phyloP scores from a whole-genome alignment of 2,888 invertebrate genomes.

The Drosophila acutilabella region DNA sequence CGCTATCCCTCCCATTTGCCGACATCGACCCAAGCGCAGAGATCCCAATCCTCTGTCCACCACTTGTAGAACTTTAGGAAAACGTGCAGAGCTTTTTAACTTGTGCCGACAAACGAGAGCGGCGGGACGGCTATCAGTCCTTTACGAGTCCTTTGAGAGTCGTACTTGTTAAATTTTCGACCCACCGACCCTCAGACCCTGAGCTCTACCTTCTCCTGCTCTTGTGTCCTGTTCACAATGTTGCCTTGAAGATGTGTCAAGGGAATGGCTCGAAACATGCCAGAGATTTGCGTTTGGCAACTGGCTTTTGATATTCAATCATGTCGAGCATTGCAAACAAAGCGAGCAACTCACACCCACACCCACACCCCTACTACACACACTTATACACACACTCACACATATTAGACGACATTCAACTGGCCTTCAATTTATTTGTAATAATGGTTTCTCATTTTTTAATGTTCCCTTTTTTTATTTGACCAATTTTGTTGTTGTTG shows the following conservation, averaged over 20 bases:
- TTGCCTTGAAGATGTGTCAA: constrained; percentile 22
- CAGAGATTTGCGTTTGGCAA: constrained; percentile 73
- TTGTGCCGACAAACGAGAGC: constrained; percentile 33
- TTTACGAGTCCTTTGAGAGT: constrained; percentile 77
- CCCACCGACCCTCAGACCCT: constrained; percentile 22
- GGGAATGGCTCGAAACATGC: constrained; percentile 62
- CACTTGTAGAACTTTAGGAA: constrained; percentile 71
- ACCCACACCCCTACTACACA: constrained; percentile 12
- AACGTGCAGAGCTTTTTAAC: constrained; percentile 75
- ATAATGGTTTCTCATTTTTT: constrained; percentile 72
- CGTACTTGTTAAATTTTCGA: constrained; percentile 70
- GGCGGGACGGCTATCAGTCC: constrained; percentile 63
- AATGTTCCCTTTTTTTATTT: constrained; percentile 52
- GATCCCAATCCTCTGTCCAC: constrained; percentile 47
- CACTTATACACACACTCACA: constrained; percentile 8
- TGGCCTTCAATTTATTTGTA: constrained; percentile 69
- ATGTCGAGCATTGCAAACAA: constrained; percentile 59
- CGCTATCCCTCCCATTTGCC: background rate
- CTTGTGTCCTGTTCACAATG: constrained; percentile 19
- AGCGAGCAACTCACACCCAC: constrained; percentile 43
- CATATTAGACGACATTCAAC: constrained; percentile 47
- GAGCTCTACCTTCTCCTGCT: background rate
- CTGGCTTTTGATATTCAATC: constrained; percentile 79
- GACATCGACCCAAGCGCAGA: constrained; percentile 11
- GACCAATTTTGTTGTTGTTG: constrained; percentile 20